Base-by-base conservation (phyloP, 2,113 vertebrate genomes). In the Hystrix brachyura region DNA sequence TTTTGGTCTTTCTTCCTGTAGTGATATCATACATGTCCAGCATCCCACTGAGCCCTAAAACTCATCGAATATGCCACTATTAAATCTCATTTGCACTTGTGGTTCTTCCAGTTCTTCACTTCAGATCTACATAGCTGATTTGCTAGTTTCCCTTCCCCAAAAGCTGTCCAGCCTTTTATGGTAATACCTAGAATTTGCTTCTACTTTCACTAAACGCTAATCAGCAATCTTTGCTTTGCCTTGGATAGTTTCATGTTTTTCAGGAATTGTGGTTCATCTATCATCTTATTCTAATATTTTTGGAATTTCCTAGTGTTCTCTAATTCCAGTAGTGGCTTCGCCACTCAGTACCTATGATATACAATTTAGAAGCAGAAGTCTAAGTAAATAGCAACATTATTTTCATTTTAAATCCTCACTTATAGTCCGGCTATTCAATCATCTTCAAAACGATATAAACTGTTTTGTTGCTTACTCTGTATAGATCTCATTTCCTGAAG, bases 401-500 rank as follows among this genome's bases (percentile, higher is more conserved):
- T 96, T 48, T 55, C 92, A 34, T 78, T 71, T 87, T 91, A 92
- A 95, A 90, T 90, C 10, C 23, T 69, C 74, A 55, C 55, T n/a
- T 84, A 90, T 2, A 89, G 32, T 95, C 34, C 74, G 15, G 34
- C 69, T 93, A 83, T 92, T 90, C 82, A 94, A 90, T 96, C n/a
- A 71, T 83, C 76, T 71, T 90, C 51, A 51, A 29, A 78, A 78
- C 46, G 51, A 48, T 78, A 78, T 78, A 78, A 78, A 74, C 57
- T 88, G 17, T 48, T 94, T 83, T 80, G 34, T 95, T 94, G 74
- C 32, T 90, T 96, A 96, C 87, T 90, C 23, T 87, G 48, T 89
- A 23, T 84, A 86, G 83, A 55, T 95, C 32, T 95, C 85, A 93
- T 88, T 95, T 88, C 64, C 34, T 97, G 87, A 64, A 53, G 64